Conservation (phyloP, 1,140 invertebrate species). For the Apolygus lucorum region DNA sequence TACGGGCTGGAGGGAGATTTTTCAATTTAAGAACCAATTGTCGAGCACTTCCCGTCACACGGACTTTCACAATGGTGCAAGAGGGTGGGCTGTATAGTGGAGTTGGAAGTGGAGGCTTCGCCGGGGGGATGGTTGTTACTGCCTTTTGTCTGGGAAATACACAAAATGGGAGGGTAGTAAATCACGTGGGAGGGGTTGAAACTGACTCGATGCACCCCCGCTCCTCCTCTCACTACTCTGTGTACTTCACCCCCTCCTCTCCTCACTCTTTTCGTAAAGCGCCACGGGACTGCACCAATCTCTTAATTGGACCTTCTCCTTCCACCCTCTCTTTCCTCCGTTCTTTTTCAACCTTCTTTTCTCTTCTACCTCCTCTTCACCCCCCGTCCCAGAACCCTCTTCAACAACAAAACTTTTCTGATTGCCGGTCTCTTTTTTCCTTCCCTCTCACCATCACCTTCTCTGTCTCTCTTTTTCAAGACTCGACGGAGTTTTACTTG, state of each 20-base stretch:
- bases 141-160: conserved; percentile 4
- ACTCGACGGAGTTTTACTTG: conserved; percentile 4
- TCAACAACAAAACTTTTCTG: conserved; percentile 17
- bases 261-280: not conserved
- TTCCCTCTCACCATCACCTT: not conserved
- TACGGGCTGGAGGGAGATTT: no score
- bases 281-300: conserved; percentile 14
- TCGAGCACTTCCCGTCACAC: no score
- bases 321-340: not conserved
- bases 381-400: not conserved
- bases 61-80: no score
- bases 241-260: not conserved
- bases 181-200: conserved; percentile 9
- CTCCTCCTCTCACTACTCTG: not conserved
- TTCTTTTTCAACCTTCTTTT: no score
- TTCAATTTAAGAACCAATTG: no score
- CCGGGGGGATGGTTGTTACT: not conserved
- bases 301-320: conserved; percentile 9
- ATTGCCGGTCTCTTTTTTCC: conserved; percentile 2
- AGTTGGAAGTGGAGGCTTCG: no score
- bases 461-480: not conserved
- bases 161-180: conserved; percentile 17
- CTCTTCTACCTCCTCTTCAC: not conserved
- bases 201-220: conserved; percentile 1
- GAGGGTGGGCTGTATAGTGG: no score